Evolutionary conservation across 2,797 vertebrate genomes (phyloP).

Genomic region (Microctenopoma steveboyesi): DNA sequence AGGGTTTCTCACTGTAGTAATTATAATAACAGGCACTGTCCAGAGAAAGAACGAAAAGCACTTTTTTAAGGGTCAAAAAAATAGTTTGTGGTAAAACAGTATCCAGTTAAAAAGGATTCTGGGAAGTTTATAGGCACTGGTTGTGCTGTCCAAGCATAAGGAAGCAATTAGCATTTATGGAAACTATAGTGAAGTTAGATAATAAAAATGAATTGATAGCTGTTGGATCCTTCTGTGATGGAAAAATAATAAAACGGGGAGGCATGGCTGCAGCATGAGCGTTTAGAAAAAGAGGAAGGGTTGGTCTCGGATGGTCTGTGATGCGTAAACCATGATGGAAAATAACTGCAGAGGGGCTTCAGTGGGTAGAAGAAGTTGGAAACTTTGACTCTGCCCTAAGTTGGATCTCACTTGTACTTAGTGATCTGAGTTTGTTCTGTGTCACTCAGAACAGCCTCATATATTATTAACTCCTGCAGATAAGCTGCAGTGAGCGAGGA

Average conservation of each 20-base stretch:
- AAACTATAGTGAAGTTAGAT: conserved; percentile 50
- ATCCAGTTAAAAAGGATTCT: conserved; percentile 38
- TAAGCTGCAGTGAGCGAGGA: conserved; percentile 33
- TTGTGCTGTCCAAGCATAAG: conserved; percentile 55
- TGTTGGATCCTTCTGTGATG: conserved; percentile 18
- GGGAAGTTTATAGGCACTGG: conserved; percentile 40
- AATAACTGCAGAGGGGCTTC: conserved; percentile 30
- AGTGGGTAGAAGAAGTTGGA: conserved; percentile 19
- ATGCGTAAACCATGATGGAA: conserved; percentile 50
- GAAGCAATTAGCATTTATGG: conserved; percentile 60
- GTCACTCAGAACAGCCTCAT: conserved; percentile 67
- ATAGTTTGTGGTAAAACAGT: conserved; percentile 31
- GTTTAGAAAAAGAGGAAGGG: conserved; percentile 37
- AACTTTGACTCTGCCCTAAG: conserved; percentile 43
- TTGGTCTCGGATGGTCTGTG: conserved; percentile 15
- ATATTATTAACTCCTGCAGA: conserved; percentile 81
- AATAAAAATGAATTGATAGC: conserved; percentile 47
- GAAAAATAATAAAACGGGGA: conserved; percentile 52
- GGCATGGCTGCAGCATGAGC: conserved; percentile 44
- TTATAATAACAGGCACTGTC: conserved; percentile 21
- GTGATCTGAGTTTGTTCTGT: conserved; percentile 14
- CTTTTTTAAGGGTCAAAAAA: conserved; percentile 24
- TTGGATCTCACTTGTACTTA: conserved; percentile 5
- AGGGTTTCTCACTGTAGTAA: conserved; percentile 9
- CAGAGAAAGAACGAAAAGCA: conserved; percentile 2